Evolutionary conservation across 2,888 invertebrate species (phyloP).

Genomic region (Baccha elongata): DNA sequence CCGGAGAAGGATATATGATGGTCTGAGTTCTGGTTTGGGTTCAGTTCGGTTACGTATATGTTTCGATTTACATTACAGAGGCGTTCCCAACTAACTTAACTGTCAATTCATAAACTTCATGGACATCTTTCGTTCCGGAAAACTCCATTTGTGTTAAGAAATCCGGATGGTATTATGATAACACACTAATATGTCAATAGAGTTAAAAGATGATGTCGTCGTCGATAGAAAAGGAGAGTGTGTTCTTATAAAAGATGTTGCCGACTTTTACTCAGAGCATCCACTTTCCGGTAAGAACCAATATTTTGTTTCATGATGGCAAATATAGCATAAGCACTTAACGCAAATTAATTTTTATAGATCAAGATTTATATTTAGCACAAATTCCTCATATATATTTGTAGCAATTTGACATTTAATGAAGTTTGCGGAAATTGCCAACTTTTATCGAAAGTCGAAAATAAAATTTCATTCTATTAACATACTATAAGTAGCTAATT

Average conservation of each 20-base stretch:
- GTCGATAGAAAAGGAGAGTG: conserved; percentile 20
- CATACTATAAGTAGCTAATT: conserved; percentile 56
- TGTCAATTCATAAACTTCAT: conserved; percentile 40
- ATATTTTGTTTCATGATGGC: conserved; percentile 49
- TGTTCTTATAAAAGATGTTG: conserved; percentile 34
- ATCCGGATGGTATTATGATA: conserved; percentile 38
- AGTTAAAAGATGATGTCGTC: conserved; percentile 31
- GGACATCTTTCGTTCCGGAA: conserved; percentile 7
- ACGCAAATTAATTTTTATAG: conserved; percentile 64
- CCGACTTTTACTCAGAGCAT: neutral
- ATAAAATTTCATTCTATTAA: conserved; percentile 69
- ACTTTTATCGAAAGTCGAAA: conserved; percentile 15
- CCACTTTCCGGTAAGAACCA: conserved; percentile 22
- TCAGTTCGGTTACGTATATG: neutral
- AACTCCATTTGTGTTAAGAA: conserved; percentile 32
- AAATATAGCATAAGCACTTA: conserved; percentile 70
- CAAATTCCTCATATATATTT: conserved; percentile 10
- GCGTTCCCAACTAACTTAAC: conserved; percentile 32
- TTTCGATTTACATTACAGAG: neutral
- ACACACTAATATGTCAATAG: conserved; percentile 23
- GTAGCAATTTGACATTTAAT: conserved; percentile 50
- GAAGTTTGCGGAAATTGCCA: neutral
- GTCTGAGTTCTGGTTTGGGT: neutral
- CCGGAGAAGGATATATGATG: neutral
- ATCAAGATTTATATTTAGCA: conserved; percentile 58